Evolutionary conservation across 1,140 invertebrate species (phyloP).

Genomic region (Aricia agestis): DNA sequence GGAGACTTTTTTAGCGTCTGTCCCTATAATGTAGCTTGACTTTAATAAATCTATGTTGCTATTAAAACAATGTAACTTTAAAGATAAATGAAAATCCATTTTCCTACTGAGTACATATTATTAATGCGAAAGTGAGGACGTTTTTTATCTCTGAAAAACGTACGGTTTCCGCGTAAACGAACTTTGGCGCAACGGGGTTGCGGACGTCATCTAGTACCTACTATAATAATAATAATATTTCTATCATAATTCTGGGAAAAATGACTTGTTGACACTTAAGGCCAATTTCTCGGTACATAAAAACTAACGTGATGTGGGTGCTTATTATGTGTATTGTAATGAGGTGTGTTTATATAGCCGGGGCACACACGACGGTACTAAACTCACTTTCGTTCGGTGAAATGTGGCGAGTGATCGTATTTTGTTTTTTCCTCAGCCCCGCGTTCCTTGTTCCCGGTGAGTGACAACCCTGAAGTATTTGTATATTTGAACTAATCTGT

Average conservation of each 20-base stretch:
- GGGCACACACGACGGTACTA: not conserved
- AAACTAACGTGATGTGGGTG: conserved; percentile 36
- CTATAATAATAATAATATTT: not conserved
- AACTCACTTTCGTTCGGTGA: not conserved
- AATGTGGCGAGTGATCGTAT: conserved; percentile 11
- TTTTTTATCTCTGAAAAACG: too few relatives aligned
- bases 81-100: too few relatives aligned
- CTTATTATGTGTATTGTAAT: conserved; percentile 40
- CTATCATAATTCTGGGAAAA: not conserved
- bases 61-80: too few relatives aligned
- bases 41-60: too few relatives aligned
- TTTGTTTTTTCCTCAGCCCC: not conserved
- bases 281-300: conserved; percentile 18
- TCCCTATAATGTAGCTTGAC: not conserved
- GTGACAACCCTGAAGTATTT: not conserved
- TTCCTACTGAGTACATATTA: too few relatives aligned
- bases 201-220: not conserved
- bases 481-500: not conserved
- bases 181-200: too few relatives aligned
- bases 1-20: too few relatives aligned
- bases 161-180: too few relatives aligned
- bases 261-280: conserved; percentile 6
- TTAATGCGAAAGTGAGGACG: too few relatives aligned
- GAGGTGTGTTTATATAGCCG: conserved; percentile 31
- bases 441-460: not conserved